A percentile compares a stretch with the other conserved stretches of the same genome.
phyloP scores from a whole-genome alignment of 2,113 vertebrate species.

The Halichoerus grypus region DNA sequence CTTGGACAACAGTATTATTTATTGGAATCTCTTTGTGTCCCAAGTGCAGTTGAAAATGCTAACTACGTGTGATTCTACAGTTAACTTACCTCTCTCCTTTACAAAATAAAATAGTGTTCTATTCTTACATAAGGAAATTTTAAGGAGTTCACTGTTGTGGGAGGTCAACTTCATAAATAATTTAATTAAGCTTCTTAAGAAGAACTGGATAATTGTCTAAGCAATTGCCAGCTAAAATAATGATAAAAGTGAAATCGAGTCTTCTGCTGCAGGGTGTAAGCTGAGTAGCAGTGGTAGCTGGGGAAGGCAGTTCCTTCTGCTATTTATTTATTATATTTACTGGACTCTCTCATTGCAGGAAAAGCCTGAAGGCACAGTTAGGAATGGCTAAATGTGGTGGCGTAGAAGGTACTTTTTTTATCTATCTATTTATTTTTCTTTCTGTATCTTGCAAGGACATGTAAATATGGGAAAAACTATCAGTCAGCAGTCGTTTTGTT shows the following conservation, averaged over 20 bases:
- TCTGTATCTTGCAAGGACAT: not conserved
- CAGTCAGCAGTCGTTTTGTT: not conserved
- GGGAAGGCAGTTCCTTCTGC: not conserved
- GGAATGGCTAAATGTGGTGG: not conserved
- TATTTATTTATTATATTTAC: constrained; percentile 44
- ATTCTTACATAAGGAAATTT: not conserved
- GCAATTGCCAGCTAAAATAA: constrained; percentile 7
- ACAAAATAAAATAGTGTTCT: not conserved
- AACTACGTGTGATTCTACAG: not conserved
- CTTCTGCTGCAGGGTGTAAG: not conserved
- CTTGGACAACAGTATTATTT: not conserved
- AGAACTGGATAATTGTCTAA: constrained; percentile 6
- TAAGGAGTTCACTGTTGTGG: not conserved
- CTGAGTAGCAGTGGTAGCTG: not conserved
- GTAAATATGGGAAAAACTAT: not conserved
- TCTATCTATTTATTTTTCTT: not conserved
- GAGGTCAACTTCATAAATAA: not conserved
- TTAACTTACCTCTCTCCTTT: not conserved
- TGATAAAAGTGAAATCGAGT: not conserved
- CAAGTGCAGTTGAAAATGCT: not conserved
- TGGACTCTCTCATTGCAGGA: not conserved
- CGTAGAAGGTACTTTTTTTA: constrained; percentile 3
- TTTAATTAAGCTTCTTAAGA: constrained; percentile 42
- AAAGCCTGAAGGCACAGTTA: not conserved
- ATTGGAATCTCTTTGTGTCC: not conserved